Base-by-base conservation (phyloP, 2,797 vertebrate species). In the Sylvia borin region DNA sequence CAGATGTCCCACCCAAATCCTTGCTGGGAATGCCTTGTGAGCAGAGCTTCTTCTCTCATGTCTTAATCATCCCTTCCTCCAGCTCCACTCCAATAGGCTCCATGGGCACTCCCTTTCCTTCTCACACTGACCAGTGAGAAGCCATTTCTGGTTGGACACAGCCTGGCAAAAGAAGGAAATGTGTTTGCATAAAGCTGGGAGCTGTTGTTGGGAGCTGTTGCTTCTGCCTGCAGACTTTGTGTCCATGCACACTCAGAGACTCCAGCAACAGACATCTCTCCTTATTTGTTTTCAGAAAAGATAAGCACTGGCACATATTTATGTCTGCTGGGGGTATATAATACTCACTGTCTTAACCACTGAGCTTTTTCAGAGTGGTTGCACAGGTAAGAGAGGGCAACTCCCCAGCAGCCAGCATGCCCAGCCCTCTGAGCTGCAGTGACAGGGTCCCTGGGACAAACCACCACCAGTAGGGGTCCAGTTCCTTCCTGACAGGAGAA, bases 11-110 rank as follows among this genome's bases (percentile, higher is more conserved):
- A 6, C 45, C 0, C 1, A 53, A 81, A 54, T 21, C 17, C 34
- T 54, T 45, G 51, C 54, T 0, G 5, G 85, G 79, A 88, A 53
- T 27, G 58, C 54, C 82, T 83, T 0, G 0, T 3, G 8, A 66
- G 22, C 38, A 73, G 60, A 71, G 13, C 53, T 94, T 67, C 82
- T 71, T 78, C 1, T 1, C 42, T 96, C 61, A 84, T 0, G 0
- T 91, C 91, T 95, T 85, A 85, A 75, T 94, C 73, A 73, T 53
- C 22, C 66, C 36, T 78, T 91, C 62, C 66, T 66, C 47, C 8
- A 1, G 18, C 43, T 91, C 29, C 25, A 20, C 13, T 90, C 48
- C 50, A 45, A 7, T 0, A 0, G 31, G 45, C 29, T 90, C 24
- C 3, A 3, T 14, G 47, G 31, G 11, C 50, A 18, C 34, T 38